Evolutionary conservation across 2,113 vertebrate genomes (phyloP).

Genomic region (Pangasianodon gigas): DNA sequence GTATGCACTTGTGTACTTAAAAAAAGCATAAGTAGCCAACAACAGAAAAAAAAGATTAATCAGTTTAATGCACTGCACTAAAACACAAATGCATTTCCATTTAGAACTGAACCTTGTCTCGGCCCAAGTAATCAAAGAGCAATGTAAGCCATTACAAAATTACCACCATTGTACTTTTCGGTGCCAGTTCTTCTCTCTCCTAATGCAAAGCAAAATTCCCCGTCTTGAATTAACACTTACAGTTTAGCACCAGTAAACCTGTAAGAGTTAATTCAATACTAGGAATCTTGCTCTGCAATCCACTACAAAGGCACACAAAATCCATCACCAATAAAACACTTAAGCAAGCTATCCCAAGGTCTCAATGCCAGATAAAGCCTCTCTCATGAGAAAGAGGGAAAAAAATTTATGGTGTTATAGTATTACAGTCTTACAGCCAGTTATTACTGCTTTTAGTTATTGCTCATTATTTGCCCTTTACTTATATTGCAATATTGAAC

Average conservation of each 20-base stretch:
- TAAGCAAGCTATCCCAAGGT: constrained; percentile 30
- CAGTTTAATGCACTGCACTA: constrained; percentile 59
- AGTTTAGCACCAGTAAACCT: neutral
- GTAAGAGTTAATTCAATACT: constrained; percentile 12
- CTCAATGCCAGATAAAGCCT: neutral
- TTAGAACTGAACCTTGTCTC: constrained; percentile 48
- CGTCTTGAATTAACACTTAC: constrained; percentile 21
- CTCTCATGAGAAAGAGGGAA: neutral
- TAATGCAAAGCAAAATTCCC: constrained; percentile 28
- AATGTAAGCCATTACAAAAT: constrained; percentile 59
- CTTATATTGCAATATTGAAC: neutral
- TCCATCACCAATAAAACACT: constrained; percentile 24
- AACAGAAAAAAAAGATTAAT: constrained; percentile 51
- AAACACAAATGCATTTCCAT: constrained; percentile 57
- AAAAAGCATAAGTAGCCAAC: constrained; percentile 43
- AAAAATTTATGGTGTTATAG: neutral
- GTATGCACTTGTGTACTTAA: constrained; percentile 10
- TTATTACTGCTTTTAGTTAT: neutral
- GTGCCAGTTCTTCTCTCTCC: constrained; percentile 45
- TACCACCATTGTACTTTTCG: constrained; percentile 43
- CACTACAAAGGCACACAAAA: neutral
- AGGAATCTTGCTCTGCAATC: neutral
- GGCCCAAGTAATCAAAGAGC: constrained; percentile 53
- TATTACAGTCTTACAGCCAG: constrained; percentile 11
- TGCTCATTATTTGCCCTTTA: neutral